Conservation (phyloP, 1,140 invertebrate species). For the Marisa cornuarietis region DNA sequence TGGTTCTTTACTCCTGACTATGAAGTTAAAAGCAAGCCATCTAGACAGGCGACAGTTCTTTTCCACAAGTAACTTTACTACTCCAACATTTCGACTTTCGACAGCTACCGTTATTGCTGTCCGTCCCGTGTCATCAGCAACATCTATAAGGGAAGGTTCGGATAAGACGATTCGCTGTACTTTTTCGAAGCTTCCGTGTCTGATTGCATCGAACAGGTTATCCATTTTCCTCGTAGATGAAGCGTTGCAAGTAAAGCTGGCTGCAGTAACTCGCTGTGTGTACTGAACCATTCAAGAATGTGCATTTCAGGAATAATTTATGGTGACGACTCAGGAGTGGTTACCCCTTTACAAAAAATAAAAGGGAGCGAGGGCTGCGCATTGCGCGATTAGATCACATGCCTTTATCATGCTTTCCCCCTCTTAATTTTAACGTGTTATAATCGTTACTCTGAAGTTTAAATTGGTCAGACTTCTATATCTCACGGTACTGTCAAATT, state of each 20-base stretch:
- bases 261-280: not conserved
- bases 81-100: not conserved
- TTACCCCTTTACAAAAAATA: too few species aligned
- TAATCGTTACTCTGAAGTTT: too few species aligned
- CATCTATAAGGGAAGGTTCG: constrained; percentile 34
- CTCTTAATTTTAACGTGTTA: too few species aligned
- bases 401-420: too few species aligned
- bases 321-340: too few species aligned
- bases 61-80: not conserved
- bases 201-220: constrained; percentile 73
- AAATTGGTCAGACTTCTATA: too few species aligned
- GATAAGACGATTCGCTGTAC: constrained; percentile 64
- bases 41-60: constrained; percentile 1
- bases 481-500: too few species aligned
- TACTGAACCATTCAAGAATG: not conserved
- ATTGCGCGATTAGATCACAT: too few species aligned
- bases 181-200: constrained; percentile 72
- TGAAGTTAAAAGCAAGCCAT: not conserved
- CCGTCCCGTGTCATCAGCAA: constrained; percentile 58
- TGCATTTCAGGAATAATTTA: not conserved
- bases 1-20: too few species aligned
- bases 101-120: constrained; percentile 64
- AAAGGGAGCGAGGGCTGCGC: too few species aligned
- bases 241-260: constrained; percentile 76
- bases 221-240: constrained; percentile 73